Base-by-base conservation (phyloP, 2,113 vertebrate genomes). In the Bubo scandiacus region DNA sequence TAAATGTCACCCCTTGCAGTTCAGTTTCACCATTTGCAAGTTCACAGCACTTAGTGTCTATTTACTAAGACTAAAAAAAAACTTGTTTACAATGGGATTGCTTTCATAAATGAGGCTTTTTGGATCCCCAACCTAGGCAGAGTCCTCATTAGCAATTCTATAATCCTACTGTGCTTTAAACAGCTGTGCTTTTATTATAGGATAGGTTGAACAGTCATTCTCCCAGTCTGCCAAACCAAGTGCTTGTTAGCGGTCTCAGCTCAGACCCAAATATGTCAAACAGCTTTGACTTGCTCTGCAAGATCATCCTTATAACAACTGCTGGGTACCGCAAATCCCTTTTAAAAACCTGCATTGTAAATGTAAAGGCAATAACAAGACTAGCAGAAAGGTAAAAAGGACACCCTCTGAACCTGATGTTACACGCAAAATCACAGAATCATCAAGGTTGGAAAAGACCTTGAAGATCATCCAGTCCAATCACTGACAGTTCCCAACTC, bases 1-100 rank as follows among this genome's bases (percentile, higher is more conserved):
- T 91, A 79, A 71, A 90, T 22, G 7, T 90, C 66, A 57, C 40
- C 61, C 47, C 54, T 81, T 61, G 6, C 81, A 80, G 65, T 91
- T 96, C 81, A 80, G 52, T 77, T 96, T 95, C 96, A 88, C 42
- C 43, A 90, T 80, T 68, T 82, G 40, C 71, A 73, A 72, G 77
- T 85, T 77, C 54, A 61, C 61, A 54, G 70, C 45, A 8, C 58
- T 96, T 61, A 63, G 36, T 34, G 12, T 65, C 87, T 88, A 4
- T 77, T 95, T 91, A 68, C 90, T 7, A 13, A 93, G 62, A 30
- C 13, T 7, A 4, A 36, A 81, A 79, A 81, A 79, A 30, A 26
- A 38, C 52, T 67, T 85, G 52, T 92, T 94, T 95, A 57, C 65
- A 81, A 18, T 15, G 32, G 62, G 27, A 87, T 95, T 68, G 61